Evolutionary conservation across 2,888 invertebrate genomes (phyloP), one percentile per base, ranked within the genome.

Genomic region (Hemithea aestivaria): DNA sequence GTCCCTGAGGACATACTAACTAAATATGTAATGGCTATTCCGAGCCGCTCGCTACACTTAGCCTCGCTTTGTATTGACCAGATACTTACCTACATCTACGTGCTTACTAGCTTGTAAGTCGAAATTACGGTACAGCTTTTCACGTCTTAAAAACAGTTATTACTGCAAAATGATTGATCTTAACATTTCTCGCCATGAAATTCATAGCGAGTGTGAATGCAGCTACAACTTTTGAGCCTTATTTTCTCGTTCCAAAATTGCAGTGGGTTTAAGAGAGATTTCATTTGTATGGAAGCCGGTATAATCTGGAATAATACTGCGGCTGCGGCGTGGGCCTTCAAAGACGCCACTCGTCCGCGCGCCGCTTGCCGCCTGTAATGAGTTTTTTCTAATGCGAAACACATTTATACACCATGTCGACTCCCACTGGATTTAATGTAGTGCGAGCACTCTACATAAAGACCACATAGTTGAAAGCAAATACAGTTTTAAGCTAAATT

Each of bases 261-360:
- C 84, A 83, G 78, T 79, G 80, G 75, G 72, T 82, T 84, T 84
- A 84, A 84, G 83, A 76, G 83, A 83, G 84, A 83, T 84, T 85
- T 87, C 84, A 83, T 85, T 87, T 85, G 85, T 85, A 84, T 85
- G 69, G 79, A 73, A 81, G 77, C 80, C 67, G 75, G 77, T 67
- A 84, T 87, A 87, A 85, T 84, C 85, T 82, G 81, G 73, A 82
- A 85, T 85, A 84, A 87, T 87, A 78, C 82, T 71, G 78, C 81
- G 76, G 75, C 72, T 68, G 82, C 74, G 75, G 78, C 71, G 64
- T 70, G 69, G 73, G 78, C 79, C 80, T 76, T 84, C 85, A 85
- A 85, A 85, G 85, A 84, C 83, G 84, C 66, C 80, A 79, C 82
- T 83, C 81, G 84, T 74, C 79, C 81, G 76, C 75, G 73, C 66